Evolutionary conservation across 2,113 vertebrate genomes (phyloP).

Genomic region (Dicaeum eximium): DNA sequence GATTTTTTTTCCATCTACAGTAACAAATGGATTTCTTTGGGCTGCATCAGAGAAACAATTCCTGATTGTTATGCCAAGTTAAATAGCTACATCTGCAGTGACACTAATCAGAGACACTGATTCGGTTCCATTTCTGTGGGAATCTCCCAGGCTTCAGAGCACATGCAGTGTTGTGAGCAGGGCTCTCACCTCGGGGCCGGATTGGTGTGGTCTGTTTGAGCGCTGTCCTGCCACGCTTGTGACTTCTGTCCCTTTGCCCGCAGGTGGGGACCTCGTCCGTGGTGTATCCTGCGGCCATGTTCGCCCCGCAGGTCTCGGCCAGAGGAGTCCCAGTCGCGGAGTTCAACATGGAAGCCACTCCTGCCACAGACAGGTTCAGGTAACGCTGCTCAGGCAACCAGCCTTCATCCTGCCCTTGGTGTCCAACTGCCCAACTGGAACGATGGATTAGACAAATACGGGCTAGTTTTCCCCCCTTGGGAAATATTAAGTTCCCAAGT

Average conservation of each 20-base stretch:
- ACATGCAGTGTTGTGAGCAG: not conserved
- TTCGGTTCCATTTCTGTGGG: not conserved
- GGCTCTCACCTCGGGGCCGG: not conserved
- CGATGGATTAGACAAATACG: fast-evolving
- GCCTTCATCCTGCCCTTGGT: not conserved
- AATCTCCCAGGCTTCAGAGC: not conserved
- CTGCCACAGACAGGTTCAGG: conserved; percentile 84
- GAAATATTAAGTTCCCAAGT: fast-evolving
- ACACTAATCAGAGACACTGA: not conserved
- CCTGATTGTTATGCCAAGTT: fast-evolving
- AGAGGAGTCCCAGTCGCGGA: conserved; percentile 91
- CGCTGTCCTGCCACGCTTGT: fast-evolving
- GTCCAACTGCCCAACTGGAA: fast-evolving
- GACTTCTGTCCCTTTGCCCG: not conserved
- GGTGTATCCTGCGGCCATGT: conserved; percentile 95
- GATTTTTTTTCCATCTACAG: not conserved
- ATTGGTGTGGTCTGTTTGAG: not conserved
- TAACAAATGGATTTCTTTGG: not conserved
- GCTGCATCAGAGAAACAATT: not conserved
- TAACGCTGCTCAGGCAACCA: conserved; percentile 39
- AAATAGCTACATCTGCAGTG: not conserved
- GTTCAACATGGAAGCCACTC: conserved; percentile 85
- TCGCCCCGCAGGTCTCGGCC: conserved; percentile 89
- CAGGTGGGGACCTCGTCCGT: conserved; percentile 94
- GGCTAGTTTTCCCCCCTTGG: not conserved